These are phyloP conservation scores for Epirrhoe tristata DNA, from an alignment of 2,888 invertebrate genomes.

Conservation along the genomic window DNA sequence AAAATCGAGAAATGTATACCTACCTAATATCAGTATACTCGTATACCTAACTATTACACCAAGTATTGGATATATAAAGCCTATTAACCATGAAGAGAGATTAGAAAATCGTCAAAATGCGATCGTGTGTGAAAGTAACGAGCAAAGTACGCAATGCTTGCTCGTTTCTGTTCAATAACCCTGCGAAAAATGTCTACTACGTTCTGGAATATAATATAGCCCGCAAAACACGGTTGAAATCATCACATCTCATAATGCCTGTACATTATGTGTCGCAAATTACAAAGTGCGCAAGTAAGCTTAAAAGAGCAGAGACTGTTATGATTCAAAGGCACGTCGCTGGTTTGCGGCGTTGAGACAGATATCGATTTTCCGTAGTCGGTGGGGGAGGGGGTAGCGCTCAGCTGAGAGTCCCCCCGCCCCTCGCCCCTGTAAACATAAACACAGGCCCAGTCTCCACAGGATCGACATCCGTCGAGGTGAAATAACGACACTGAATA, in stretches of 20 bases:
- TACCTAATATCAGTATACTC: too few species aligned
- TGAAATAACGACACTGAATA: conserved; percentile 83
- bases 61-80: too few species aligned
- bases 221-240: conserved; percentile 9
- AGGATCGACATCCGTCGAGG: conserved; percentile 80
- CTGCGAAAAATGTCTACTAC: not conserved
- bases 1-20: too few species aligned
- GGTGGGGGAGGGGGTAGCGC: conserved; percentile 55
- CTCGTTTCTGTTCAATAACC: not conserved
- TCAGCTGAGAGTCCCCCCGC: conserved; percentile 72
- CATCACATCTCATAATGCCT: conserved; percentile 21
- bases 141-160: not conserved
- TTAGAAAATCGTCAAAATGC: not conserved
- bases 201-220: not conserved
- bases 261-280: conserved; percentile 15
- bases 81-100: not conserved
- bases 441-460: conserved; percentile 69
- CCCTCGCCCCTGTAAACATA: conserved; percentile 76
- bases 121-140: not conserved
- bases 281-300: conserved; percentile 27
- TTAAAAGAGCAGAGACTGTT: conserved; percentile 47
- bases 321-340: conserved; percentile 58
- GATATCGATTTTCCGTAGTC: conserved; percentile 81
- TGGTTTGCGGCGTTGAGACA: conserved; percentile 68
- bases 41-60: too few species aligned